Base-by-base conservation (phyloP, 2,797 vertebrate species). In the Argya squamiceps region DNA sequence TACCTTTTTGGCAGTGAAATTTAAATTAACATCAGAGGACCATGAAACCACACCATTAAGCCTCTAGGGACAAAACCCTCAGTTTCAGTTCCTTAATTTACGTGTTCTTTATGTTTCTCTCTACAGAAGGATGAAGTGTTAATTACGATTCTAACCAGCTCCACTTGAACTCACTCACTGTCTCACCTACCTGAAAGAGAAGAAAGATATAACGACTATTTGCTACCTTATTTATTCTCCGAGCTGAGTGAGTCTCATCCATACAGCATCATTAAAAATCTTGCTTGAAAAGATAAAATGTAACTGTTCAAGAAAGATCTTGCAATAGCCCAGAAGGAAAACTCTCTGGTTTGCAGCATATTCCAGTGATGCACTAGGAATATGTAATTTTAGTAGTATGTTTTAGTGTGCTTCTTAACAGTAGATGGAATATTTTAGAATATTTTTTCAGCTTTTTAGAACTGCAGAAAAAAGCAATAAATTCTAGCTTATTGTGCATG, bases 11-110 rank as follows among this genome's bases (percentile, higher is more conserved):
- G 70, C 60, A 91, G 10, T 79, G 47, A 94, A 84, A 88, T 93
- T 91, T 87, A 97, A 95, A 94, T 92, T 93, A 89, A 77, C 49
- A 70, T 83, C 94, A 96, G 78, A 95, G 37, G 52, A 93, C 70
- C 81, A 82, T n/a, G 55, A 93, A 96, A 89, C 78, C 74, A 49
- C 59, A 92, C 23, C 52, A 88, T 46, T 85, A 83, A 80, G 86
- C 64, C 84, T 80, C 87, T 47, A 56, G 67, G 74, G 78, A 84
- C 43, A 79, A 92, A 94, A 53, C 0, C 5, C 62, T 73, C 59
- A 29, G 41, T 53, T 82, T 77, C 75, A 83, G 47, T 76, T 91
- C 59, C 91, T 96, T 87, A 82, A 93, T 91, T 92, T 95, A 79
- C 46, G 6, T 18, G 7, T 41, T 89, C 70, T 88, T 73, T 69